A percentile compares a stretch with the other conserved stretches of the same genome.
Evolutionary conservation across 64 coral and sea anemone species (phyloP).

Genomic region (Actinia equina): DNA sequence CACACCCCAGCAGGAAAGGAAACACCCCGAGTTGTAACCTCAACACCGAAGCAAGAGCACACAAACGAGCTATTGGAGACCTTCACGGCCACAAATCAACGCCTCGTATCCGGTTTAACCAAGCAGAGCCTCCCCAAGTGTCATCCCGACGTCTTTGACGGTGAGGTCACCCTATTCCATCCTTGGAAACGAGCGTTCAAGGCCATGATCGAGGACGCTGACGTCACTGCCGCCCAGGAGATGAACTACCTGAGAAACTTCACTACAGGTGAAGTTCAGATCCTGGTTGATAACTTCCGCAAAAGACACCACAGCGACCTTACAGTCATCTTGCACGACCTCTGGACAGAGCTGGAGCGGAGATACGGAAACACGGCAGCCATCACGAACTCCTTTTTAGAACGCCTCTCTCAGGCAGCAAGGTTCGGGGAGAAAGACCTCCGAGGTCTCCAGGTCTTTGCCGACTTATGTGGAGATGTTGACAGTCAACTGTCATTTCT

Average conservation of each 20-base stretch:
- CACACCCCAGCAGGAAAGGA: background rate
- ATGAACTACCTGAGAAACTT: background rate
- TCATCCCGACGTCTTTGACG: slow-evolving; percentile 27
- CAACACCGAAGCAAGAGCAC: background rate
- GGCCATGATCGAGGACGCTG: slow-evolving; percentile 29
- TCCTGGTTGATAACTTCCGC: slow-evolving; percentile 35
- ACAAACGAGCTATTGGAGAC: slow-evolving; percentile 5
- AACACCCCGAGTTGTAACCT: background rate
- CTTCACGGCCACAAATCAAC: slow-evolving; percentile 11
- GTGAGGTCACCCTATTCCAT: slow-evolving; percentile 35
- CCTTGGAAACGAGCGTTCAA: slow-evolving; percentile 33
- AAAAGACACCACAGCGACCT: slow-evolving; percentile 34
- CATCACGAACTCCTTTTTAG: slow-evolving; percentile 24
- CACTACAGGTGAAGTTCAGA: background rate
- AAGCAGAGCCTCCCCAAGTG: slow-evolving; percentile 30
- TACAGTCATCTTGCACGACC: background rate
- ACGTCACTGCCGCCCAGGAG: slow-evolving; percentile 4
- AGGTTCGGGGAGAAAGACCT: slow-evolving; percentile 22
- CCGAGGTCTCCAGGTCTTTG: slow-evolving; percentile 8
- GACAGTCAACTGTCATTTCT: slow-evolving; percentile 32
- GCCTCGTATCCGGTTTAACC: background rate
- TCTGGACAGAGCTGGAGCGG: slow-evolving; percentile 47
- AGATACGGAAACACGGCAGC: slow-evolving; percentile 41
- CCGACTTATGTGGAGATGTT: slow-evolving; percentile 44
- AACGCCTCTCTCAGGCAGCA: slow-evolving; percentile 25